phyloP scores from a whole-genome alignment of 2,888 invertebrate genomes.

The Hirtodrosophila trivittata region DNA sequence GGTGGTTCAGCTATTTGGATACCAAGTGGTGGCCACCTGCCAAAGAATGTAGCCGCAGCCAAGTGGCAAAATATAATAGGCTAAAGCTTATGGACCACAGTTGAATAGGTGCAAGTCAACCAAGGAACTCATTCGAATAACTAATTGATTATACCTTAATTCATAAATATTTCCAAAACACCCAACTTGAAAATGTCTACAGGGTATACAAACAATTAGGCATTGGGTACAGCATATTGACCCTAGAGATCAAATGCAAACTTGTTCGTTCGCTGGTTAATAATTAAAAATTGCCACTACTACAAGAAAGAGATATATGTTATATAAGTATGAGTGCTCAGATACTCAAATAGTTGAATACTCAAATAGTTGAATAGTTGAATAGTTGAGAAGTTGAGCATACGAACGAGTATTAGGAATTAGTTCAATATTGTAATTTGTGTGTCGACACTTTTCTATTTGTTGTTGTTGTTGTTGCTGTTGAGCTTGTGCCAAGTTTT shows the following conservation, averaged over 20 bases:
- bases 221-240: conserved; percentile 72
- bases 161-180: no score
- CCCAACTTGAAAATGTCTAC: no score
- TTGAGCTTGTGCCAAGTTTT: conserved; percentile 22
- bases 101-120: conserved; percentile 7
- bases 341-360: conserved; percentile 19
- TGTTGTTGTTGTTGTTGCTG: conserved; percentile 12
- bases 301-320: conserved; percentile 23
- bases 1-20: conserved; percentile 44
- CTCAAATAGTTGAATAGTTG: conserved; percentile 20
- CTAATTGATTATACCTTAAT: no score
- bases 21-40: conserved; percentile 53
- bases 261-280: conserved; percentile 68
- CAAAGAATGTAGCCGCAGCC: conserved; percentile 52
- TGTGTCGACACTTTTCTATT: conserved; percentile 58
- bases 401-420: conserved; percentile 20
- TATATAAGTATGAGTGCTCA: conserved; percentile 11
- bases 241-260: conserved; percentile 79
- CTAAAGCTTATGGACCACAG: neutral
- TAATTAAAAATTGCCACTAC: conserved; percentile 52
- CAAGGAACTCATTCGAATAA: conserved; percentile 24
- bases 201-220: conserved; percentile 64
- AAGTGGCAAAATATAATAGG: conserved; percentile 20
- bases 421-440: conserved; percentile 62
- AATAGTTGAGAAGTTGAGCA: conserved; percentile 17